Evolutionary conservation across 2,797 vertebrate species (phyloP), one percentile per base, ranked within the genome.

Genomic region (Alfaro cultratus): DNA sequence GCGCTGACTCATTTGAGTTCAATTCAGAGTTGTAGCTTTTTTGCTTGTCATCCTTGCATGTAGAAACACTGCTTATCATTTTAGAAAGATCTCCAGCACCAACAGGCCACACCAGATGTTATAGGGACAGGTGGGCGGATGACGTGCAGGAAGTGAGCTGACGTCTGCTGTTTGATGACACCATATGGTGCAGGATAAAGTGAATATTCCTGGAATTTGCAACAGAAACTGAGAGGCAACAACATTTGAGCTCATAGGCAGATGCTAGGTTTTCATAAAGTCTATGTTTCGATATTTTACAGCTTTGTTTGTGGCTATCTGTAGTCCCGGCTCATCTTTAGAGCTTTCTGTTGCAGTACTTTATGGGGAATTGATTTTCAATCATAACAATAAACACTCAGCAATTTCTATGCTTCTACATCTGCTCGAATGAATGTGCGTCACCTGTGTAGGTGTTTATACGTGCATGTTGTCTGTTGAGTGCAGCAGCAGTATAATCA

Each of bases 11-110:
- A 55, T n/a, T 12, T n/a, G 53, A 55, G 53, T 60, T n/a, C 29
- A 60, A 2, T 29, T 60, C 29, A 60, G 57, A 13, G n/a, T 60
- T 29, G n/a, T 12, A 60, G n/a, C 55, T 60, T 31, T 13, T 31
- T 60, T 4, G 47, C 55, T 29, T 15, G 29, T 31, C 64, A 41
- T 41, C 21, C 64, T 26, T 41, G 21, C 73, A 70, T 53, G 77
- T 80, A 18, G 80, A 70, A 80, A 72, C 21, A 45, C 23, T 60
- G 36, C 77, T 71, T 84, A 74, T 88, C 81, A 78, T 41, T 77
- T 83, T 45, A 47, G 23, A 83, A 46, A 10, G 64, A 57, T 75
- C 5, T 8, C 74, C 47, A 47, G 45, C 47, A 71, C 46, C 10
- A 9, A 71, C 82, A 72, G 9, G 51, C 75, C 73, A 23, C 75